Evolutionary conservation across 1,140 invertebrate species (phyloP).

Genomic region (Bradynema listronoti): DNA sequence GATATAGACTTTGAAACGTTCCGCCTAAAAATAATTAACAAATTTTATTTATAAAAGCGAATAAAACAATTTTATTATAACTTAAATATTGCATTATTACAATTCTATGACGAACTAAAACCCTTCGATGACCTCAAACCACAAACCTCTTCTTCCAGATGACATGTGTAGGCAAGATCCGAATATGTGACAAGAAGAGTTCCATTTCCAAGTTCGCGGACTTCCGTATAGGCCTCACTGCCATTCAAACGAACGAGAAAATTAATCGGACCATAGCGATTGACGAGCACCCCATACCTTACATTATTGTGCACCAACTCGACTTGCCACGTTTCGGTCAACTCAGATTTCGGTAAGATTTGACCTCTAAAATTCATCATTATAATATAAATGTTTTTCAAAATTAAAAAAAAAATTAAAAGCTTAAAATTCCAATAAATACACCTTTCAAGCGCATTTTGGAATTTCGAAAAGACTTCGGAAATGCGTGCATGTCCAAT

Average conservation of each 20-base stretch:
- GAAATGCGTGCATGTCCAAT: conserved; percentile 84
- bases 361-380: conserved; percentile 69
- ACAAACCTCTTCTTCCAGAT: conserved; percentile 83
- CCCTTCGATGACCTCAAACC: too few species aligned
- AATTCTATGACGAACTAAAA: too few species aligned
- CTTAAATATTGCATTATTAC: too few species aligned
- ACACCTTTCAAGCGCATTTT: conserved; percentile 76
- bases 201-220: conserved; percentile 67
- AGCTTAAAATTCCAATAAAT: conserved; percentile 1
- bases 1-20: conserved; percentile 89
- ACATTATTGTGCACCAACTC: conserved; percentile 84
- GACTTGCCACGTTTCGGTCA: conserved; percentile 79
- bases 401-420: conserved; percentile 4
- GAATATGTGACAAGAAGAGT: conserved; percentile 80
- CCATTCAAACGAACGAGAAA: conserved; percentile 60
- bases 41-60: conserved; percentile 6
- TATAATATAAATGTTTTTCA: neutral
- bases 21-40: conserved; percentile 61
- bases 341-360: conserved; percentile 81
- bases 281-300: conserved; percentile 76
- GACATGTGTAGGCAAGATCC: conserved; percentile 86
- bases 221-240: conserved; percentile 84
- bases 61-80: too few species aligned
- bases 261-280: conserved; percentile 39
- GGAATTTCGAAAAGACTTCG: conserved; percentile 74